Evolutionary conservation across 2,797 vertebrate species (phyloP).

Genomic region (Pelochelys cantorii): DNA sequence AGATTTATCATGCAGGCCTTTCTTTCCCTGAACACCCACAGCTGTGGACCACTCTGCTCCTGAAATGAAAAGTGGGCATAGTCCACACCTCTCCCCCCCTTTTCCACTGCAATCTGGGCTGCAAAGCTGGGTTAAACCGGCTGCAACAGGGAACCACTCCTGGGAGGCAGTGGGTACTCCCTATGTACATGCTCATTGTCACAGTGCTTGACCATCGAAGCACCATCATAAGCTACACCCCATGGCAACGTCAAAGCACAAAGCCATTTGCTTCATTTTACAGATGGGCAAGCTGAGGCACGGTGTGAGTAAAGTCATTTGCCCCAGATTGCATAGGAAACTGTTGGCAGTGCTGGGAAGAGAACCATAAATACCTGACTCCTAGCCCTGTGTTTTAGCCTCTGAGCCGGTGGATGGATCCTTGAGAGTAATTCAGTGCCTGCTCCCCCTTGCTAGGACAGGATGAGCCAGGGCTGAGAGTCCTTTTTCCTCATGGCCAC

Average conservation of each 20-base stretch:
- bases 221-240: neutral
- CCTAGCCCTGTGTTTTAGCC: neutral
- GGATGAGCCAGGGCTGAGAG: neutral
- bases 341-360: neutral
- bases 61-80: neutral
- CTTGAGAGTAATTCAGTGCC: neutral
- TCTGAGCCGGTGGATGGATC: no score
- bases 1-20: neutral
- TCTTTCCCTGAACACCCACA: neutral
- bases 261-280: neutral
- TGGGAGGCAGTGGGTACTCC: neutral
- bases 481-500: neutral
- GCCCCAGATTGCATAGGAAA: neutral
- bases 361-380: neutral
- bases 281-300: neutral
- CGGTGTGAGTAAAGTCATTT: rapidly evolving
- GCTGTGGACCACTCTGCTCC: neutral
- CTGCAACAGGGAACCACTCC: neutral
- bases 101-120: neutral
- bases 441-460: rapidly evolving
- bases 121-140: neutral
- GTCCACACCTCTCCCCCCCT: no score
- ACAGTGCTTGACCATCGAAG: neutral
- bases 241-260: neutral
- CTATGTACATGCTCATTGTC: neutral